Conservation (phyloP, 2,797 vertebrate species). For the Fringilla coelebs region DNA sequence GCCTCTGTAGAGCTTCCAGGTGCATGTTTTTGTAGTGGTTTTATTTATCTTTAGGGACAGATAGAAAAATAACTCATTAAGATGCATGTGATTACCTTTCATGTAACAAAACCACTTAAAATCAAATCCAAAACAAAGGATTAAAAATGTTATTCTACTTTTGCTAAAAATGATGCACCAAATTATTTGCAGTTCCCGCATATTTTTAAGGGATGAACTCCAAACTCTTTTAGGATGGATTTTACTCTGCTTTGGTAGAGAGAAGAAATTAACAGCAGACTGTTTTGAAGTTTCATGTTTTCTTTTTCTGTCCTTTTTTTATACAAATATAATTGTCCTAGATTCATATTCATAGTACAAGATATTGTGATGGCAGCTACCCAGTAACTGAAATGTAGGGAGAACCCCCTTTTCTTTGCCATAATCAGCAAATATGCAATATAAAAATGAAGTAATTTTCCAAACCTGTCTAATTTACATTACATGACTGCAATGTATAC, state of each 20-base stretch:
- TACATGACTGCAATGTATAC: background rate
- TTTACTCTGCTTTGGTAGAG: background rate
- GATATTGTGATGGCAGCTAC: fast-evolving
- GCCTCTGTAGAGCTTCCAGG: background rate
- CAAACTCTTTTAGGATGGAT: background rate
- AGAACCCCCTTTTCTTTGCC: background rate
- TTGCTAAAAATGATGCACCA: background rate
- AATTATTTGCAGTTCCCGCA: background rate
- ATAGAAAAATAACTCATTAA: background rate
- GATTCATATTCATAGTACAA: background rate
- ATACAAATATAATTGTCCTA: background rate
- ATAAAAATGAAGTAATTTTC: background rate
- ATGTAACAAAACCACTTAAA: background rate
- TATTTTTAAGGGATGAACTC: background rate
- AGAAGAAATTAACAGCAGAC: background rate
- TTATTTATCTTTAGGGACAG: background rate
- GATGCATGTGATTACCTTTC: background rate
- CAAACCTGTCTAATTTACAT: background rate
- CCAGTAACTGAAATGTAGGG: background rate
- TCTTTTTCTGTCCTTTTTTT: background rate
- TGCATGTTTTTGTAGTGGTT: background rate
- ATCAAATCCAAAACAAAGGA: background rate
- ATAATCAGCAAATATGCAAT: background rate
- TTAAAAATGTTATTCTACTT: background rate
- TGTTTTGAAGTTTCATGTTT: background rate